phyloP scores from a whole-genome alignment of 1,140 invertebrate species.

The Grapholita molesta region DNA sequence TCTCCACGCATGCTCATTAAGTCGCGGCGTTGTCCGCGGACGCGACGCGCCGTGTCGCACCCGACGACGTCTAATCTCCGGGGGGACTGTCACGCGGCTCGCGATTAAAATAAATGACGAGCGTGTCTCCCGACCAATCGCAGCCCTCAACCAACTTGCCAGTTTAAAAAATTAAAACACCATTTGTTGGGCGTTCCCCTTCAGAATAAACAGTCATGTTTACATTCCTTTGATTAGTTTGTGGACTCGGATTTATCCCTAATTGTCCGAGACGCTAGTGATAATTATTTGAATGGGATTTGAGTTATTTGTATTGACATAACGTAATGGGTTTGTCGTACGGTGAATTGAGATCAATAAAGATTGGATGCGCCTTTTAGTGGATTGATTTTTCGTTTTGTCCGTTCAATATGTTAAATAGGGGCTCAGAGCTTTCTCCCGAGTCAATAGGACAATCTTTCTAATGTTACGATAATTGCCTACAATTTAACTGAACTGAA shows the following conservation, averaged over 20 bases:
- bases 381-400: not conserved
- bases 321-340: not conserved
- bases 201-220: constrained; percentile 57
- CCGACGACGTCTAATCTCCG: not conserved
- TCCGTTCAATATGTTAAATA: not conserved
- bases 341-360: not conserved
- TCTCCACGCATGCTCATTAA: not conserved
- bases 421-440: not conserved
- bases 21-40: not conserved
- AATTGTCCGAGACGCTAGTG: constrained; percentile 35
- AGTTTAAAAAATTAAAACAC: constrained; percentile 72
- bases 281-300: constrained; percentile 31
- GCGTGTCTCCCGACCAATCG: constrained; percentile 38
- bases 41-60: not conserved
- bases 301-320: constrained; percentile 42
- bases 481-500: too few relatives aligned
- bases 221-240: constrained; percentile 35
- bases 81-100: not conserved
- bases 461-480: too few relatives aligned
- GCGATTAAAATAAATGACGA: constrained; percentile 71
- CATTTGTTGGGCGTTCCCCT: constrained; percentile 54
- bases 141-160: constrained; percentile 45
- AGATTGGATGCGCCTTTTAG: not conserved
- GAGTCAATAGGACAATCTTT: too few relatives aligned
- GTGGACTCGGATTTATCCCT: not conserved